Percentiles rank a stretch among this genome's conserved stretches.
These are phyloP conservation scores for Parnassius glacialis DNA, from an alignment of 2,888 invertebrate genomes.

Conservation along the genomic window DNA sequence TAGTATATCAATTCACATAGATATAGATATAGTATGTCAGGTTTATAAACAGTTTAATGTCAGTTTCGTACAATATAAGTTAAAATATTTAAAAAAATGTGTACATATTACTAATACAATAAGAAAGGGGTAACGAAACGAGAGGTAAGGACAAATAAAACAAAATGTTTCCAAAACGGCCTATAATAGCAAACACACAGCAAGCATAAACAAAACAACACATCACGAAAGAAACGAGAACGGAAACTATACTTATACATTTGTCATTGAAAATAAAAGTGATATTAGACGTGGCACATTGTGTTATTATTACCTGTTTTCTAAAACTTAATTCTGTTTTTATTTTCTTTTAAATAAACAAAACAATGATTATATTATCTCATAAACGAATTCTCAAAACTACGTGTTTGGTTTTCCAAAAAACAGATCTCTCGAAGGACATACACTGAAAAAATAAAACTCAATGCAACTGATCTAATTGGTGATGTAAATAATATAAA, in stretches of 20 bases:
- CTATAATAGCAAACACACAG: slow-evolving; percentile 80
- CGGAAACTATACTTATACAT: slow-evolving; percentile 59
- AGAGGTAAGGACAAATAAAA: slow-evolving; percentile 27
- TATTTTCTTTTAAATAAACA: slow-evolving; percentile 48
- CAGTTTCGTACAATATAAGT: neutral
- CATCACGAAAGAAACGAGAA: slow-evolving; percentile 66
- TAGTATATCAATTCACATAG: neutral
- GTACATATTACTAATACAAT: slow-evolving; percentile 38
- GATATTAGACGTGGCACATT: slow-evolving; percentile 61
- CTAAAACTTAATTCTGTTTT: slow-evolving; percentile 61
- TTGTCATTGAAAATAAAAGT: slow-evolving; percentile 55
- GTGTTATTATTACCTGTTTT: slow-evolving; percentile 59
- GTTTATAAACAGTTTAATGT: no score
- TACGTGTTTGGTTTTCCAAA: slow-evolving; percentile 67
- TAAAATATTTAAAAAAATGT: slow-evolving; percentile 1
- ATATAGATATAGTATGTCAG: no score
- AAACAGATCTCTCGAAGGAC: slow-evolving; percentile 82
- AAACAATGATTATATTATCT: slow-evolving; percentile 56
- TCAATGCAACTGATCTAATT: slow-evolving; percentile 51
- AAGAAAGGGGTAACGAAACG: slow-evolving; percentile 2
- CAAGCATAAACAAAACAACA: slow-evolving; percentile 75
- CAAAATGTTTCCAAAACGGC: slow-evolving; percentile 77
- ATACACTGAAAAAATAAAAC: slow-evolving; percentile 64
- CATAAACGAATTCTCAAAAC: slow-evolving; percentile 49
- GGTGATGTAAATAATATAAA: slow-evolving; percentile 58